These are phyloP conservation scores for Coptodon rendalli DNA, from an alignment of 2,113 vertebrate genomes.

Conservation along the genomic window DNA sequence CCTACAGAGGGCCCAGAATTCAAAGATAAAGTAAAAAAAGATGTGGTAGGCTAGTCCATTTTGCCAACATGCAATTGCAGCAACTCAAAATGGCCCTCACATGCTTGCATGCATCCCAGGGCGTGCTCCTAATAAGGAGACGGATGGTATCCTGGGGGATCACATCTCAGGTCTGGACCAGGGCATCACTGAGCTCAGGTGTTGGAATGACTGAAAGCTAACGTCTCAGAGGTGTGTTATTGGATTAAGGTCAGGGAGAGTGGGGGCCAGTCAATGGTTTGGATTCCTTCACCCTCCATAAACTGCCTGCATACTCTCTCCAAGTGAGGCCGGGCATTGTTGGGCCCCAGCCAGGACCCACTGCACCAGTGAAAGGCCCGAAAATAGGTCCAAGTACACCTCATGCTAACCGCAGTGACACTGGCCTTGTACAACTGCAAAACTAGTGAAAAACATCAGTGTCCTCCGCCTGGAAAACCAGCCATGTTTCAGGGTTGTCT, in stretches of 20 bases:
- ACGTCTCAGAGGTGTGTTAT: rapidly evolving
- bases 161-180: neutral
- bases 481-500: neutral
- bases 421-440: neutral
- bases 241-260: rapidly evolving
- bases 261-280: neutral
- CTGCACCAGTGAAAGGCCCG: rapidly evolving
- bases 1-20: neutral
- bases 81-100: rapidly evolving
- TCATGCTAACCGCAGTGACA: neutral
- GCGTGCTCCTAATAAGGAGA: neutral
- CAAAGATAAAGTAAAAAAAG: rapidly evolving
- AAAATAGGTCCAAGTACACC: neutral
- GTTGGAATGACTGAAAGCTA: neutral
- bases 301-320: neutral
- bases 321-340: neutral
- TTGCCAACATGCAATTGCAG: neutral
- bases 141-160: neutral
- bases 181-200: neutral
- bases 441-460: neutral
- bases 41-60: neutral
- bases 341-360: neutral
- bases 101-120: neutral
- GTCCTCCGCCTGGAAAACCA: neutral
- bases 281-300: neutral